A percentile compares a stretch with the other conserved stretches of the same genome.
Conservation (phyloP, 2,113 vertebrate species). For the Cromileptes altivelis region DNA sequence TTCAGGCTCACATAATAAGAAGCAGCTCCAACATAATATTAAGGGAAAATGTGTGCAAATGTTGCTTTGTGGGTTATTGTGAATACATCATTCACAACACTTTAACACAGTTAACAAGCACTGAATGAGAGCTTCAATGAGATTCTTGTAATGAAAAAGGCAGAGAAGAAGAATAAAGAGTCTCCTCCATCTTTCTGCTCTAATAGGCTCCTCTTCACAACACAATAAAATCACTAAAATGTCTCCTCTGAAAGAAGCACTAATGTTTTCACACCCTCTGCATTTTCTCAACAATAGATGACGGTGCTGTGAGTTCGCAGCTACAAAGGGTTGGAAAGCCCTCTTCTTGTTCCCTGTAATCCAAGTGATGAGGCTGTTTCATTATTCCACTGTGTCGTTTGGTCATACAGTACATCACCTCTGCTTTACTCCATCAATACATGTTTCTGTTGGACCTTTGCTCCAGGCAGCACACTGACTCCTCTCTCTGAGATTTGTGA, state of each 20-base stretch:
- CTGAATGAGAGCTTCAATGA: background rate
- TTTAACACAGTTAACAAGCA: background rate
- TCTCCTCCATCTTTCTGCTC: constrained; percentile 4
- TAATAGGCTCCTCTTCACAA: constrained; percentile 8
- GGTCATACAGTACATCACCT: background rate
- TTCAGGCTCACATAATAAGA: background rate
- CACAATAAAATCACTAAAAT: constrained; percentile 1
- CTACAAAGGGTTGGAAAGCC: background rate
- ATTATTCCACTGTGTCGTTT: background rate
- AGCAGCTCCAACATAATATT: too few species aligned
- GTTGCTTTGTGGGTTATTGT: background rate
- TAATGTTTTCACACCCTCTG: background rate
- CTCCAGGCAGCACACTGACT: background rate
- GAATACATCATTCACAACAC: background rate
- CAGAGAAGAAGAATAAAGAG: background rate
- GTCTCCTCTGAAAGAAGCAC: constrained; percentile 10
- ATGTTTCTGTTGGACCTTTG: constrained; percentile 5
- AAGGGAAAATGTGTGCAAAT: background rate
- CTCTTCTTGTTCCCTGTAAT: background rate
- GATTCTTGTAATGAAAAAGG: constrained; percentile 6
- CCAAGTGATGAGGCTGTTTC: background rate
- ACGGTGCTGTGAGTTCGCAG: background rate
- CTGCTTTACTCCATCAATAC: background rate
- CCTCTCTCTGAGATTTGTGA: too few species aligned
- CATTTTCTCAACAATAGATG: background rate